Evolutionary conservation across 2,797 vertebrate genomes (phyloP), one percentile per base, ranked within the genome.

Genomic region (Apogon talboti): DNA sequence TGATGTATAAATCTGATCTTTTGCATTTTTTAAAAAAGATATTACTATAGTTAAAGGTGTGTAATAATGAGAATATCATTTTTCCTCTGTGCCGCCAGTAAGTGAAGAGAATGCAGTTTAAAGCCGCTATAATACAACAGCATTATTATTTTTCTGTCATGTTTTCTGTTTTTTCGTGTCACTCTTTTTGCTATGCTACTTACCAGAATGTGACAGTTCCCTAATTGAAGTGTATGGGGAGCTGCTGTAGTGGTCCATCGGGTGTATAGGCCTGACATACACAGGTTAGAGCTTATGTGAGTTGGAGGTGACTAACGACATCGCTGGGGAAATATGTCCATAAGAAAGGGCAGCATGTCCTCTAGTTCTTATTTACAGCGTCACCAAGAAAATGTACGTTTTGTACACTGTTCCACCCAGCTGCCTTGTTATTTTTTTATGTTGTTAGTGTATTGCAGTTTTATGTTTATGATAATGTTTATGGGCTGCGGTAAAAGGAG

Each of bases 151-250:
- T 63, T 66, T 53, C 46, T 58, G 48, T 49, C 11, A 13, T 70
- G 68, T 70, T 68, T 46, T 21, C 69, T 67, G 67, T 53, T 61
- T 69, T 75, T 81, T 82, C 66, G 64, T 81, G 74, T 87, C 78
- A 78, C 71, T 67, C 56, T 79, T 56, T 59, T 84, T 57, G 42
- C 51, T 79, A 73, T 66, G 77, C 61, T 72, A 50, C 74, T 72
- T 78, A 71, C 53, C 60, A 78, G 66, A 79, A 68, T 76, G 75
- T 73, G 62, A 45, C 74, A 71, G 53, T 66, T 77, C 12, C 41
- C 52, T 74, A 80, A 84, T 66, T 74, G 49, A 72, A 66, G 76
- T 61, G 51, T 65, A 52, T 58, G 10, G 14, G 16, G 48, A 70
- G 44, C 48, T 50, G 33, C 28, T 54, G 45, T 49, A 33, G 41